Base-by-base conservation (phyloP, 2,797 vertebrate genomes). In the Pangasius sanitwongsei region DNA sequence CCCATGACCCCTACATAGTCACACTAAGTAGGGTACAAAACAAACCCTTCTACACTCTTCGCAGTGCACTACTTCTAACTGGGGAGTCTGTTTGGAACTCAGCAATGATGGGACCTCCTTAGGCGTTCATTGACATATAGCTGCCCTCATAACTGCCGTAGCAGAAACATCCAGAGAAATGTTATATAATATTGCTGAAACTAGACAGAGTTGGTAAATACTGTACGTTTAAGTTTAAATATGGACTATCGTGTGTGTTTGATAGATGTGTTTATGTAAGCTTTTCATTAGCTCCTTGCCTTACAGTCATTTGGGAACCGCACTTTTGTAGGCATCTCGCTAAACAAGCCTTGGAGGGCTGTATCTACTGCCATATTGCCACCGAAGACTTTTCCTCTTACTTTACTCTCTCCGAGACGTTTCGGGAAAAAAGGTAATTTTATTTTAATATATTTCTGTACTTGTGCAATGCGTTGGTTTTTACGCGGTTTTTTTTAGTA, bases 311-410 rank as follows among this genome's bases (percentile, higher is more conserved):
- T 69, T 83, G 13, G 2, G 63, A 48, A 81, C 69, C 50, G 88
- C 89, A 86, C 69, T 48, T 61, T 90, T 93, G 87, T 92, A 89
- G 59, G 82, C 28, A 91, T 5, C 86, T 81, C 41, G 2, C 18
- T 41, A 63, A 89, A 65, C 92, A 93, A 94, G 92, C 94, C 88
- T 78, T 63, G 69, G 67, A 70, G 31, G 59, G 59, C 41, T 34
- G 91, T 34, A n/a, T 75, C 88, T 67, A 90, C 85, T 91, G 92
- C 92, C 94, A 93, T 92, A 94, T 93, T 94, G 93, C 90, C 94
- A 94, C 90, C 81, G 77, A 37, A 70, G 65, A 85, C 83, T 78
- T 86, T 86, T 48, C 41, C 18, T 31, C 7, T 16, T 59, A 57
- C 53, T 78, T 63, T 78, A 4, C 18, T 77, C 70, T n/a, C 25